Conservation (phyloP, 2,113 vertebrate genomes). For the Trematocara zebra region DNA sequence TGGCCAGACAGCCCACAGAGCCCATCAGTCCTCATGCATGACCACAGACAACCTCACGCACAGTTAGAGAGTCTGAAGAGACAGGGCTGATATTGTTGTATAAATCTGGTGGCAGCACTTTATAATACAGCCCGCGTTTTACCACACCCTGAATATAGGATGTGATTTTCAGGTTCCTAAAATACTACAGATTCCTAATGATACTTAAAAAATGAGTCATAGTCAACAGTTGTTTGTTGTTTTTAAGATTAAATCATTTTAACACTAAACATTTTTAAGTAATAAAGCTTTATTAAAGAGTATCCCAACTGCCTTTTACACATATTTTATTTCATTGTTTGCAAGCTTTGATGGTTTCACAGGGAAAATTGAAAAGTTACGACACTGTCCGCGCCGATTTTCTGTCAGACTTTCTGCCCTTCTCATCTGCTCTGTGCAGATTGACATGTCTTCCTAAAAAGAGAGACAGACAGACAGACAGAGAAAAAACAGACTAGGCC, state of each 20-base stretch:
- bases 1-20: constrained; percentile 37
- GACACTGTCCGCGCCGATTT: not conserved
- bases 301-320: not conserved
- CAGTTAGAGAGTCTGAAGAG: not conserved
- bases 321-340: not conserved
- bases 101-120: not conserved
- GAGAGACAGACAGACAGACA: not conserved
- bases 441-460: not conserved
- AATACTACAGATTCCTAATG: not conserved
- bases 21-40: constrained; percentile 25
- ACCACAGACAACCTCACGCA: constrained; percentile 1
- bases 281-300: not conserved
- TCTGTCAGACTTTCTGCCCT: not conserved
- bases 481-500: not conserved
- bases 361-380: not conserved
- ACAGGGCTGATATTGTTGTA: not conserved
- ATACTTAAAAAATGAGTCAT: not conserved
- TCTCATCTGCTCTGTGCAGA: not conserved
- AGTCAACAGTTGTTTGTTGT: not conserved
- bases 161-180: not conserved
- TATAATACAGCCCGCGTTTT: not conserved
- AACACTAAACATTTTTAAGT: not conserved
- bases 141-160: not conserved
- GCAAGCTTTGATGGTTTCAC: not conserved
- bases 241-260: not conserved